Percentiles rank a stretch among this genome's conserved stretches.
Evolutionary conservation across 2,797 vertebrate genomes (phyloP).

Genomic region (Gila robusta): DNA sequence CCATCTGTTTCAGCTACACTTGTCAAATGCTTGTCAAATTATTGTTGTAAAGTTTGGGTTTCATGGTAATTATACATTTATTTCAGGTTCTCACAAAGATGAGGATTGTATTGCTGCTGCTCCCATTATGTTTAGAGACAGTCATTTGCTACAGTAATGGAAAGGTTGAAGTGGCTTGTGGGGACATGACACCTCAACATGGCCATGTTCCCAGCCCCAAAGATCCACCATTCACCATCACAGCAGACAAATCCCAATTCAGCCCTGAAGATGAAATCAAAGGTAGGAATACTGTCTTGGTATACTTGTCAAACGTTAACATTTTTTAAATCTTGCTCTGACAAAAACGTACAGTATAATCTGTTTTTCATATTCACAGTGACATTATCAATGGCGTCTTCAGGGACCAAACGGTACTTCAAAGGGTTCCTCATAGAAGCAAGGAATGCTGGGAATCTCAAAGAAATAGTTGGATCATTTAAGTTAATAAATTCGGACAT

Average conservation of each 20-base stretch:
- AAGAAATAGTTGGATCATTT: slow-evolving; percentile 80
- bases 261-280: slow-evolving; percentile 78
- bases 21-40: background rate
- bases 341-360: background rate
- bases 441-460: slow-evolving; percentile 71
- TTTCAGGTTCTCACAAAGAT: slow-evolving; percentile 70
- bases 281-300: slow-evolving; percentile 74
- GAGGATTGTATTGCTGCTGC: slow-evolving; percentile 54
- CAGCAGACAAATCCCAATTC: slow-evolving; percentile 76
- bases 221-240: slow-evolving; percentile 74
- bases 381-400: slow-evolving; percentile 71
- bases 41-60: background rate
- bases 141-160: slow-evolving; percentile 77
- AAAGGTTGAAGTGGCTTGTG: slow-evolving; percentile 76
- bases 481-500: slow-evolving; percentile 65
- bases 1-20: background rate
- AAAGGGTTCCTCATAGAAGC: slow-evolving; percentile 88
- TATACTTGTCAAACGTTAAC: background rate
- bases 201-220: slow-evolving; percentile 63
- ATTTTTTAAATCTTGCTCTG: background rate
- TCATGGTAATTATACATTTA: slow-evolving; percentile 3
- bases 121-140: slow-evolving; percentile 51
- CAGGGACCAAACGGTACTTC: slow-evolving; percentile 67
- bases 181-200: slow-evolving; percentile 82
- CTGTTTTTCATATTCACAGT: slow-evolving; percentile 71